Evolutionary conservation across 1,140 invertebrate genomes (phyloP), one percentile per base, ranked within the genome.

Genomic region (Atopsyche davidsoni): DNA sequence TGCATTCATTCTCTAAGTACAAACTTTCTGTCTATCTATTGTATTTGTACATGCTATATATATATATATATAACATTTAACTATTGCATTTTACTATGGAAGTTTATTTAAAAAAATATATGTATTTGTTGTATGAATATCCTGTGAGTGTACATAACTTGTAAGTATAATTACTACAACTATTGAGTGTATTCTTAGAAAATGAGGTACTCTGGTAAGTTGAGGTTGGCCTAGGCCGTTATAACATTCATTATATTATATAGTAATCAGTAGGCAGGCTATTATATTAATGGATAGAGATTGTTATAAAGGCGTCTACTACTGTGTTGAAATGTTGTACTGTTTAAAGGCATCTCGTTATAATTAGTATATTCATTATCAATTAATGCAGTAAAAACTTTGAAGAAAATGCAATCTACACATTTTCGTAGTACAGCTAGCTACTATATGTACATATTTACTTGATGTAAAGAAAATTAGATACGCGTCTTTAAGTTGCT

Each of bases 281-380:
- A 42, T 36, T 31, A 42, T 32, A 56, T 51, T 56, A 50, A 46
- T 51, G 49, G 46, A 56, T 52, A 38, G 49, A 46, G 31, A 51
- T 46, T 48, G 49, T 43, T 56, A 36, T 56, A 41, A 52, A 48
- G 41, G 38, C 45, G 28, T 51, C 38, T 19, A 42, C 44, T 51
- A 56, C 38, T 55, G 46, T 47, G 38, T 43, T 57, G 42, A 57
- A 57, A 52, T 57, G 50, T 57, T 57, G 55, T 57, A 57, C 55
- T 57, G 55, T 52, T 57, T 57, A 45, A 57, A 57, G 55, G 55
- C 55, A 57, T 57, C 55, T 57, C 55, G 55, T 57, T 57, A 55
- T 46, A 36, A 55, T 53, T 49, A 54, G 25, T 31, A 44, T 51
- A 48, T 31, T 49, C 35, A 51, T 52, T 57, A 14, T 41, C 55